A percentile compares a stretch with the other conserved stretches of the same genome.
Conservation (phyloP, 2,113 vertebrate genomes). For the Aviceda subcristata region DNA sequence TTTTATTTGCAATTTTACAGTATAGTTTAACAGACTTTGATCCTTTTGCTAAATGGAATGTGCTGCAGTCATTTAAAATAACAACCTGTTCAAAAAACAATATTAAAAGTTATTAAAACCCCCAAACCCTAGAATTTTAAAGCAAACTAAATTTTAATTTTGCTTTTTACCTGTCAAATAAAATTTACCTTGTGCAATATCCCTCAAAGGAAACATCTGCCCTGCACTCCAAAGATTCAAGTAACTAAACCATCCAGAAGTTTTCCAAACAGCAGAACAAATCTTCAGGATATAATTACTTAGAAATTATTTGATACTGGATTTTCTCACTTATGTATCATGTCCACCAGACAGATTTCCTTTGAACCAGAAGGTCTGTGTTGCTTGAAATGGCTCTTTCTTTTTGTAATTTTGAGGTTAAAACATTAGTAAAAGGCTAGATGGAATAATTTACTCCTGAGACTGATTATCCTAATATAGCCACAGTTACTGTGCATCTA, state of each 20-base stretch:
- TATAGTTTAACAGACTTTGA: not conserved
- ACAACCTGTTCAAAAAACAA: not conserved
- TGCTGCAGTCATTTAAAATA: not conserved
- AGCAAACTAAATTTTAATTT: not conserved
- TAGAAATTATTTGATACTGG: not conserved
- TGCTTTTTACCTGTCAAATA: not conserved
- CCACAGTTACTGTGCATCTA: constrained; percentile 48
- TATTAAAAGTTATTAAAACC: not conserved
- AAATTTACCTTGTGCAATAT: not conserved
- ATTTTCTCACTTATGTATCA: not conserved
- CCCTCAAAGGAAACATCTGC: not conserved
- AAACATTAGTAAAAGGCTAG: constrained; percentile 26
- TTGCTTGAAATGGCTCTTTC: not conserved
- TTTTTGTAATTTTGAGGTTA: not conserved
- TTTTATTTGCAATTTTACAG: not conserved
- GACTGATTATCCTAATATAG: constrained; percentile 43
- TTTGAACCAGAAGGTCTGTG: not conserved
- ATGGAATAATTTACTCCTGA: constrained; percentile 24
- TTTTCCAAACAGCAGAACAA: not conserved
- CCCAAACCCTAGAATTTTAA: not conserved
- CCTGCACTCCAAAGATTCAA: not conserved
- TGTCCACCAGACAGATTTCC: not conserved
- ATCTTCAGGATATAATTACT: not conserved
- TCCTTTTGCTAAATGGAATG: not conserved
- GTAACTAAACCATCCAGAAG: not conserved